Percentiles rank a stretch among this genome's conserved stretches.
Evolutionary conservation across 2,888 invertebrate genomes (phyloP).

Genomic region (Oscheius sp.): DNA sequence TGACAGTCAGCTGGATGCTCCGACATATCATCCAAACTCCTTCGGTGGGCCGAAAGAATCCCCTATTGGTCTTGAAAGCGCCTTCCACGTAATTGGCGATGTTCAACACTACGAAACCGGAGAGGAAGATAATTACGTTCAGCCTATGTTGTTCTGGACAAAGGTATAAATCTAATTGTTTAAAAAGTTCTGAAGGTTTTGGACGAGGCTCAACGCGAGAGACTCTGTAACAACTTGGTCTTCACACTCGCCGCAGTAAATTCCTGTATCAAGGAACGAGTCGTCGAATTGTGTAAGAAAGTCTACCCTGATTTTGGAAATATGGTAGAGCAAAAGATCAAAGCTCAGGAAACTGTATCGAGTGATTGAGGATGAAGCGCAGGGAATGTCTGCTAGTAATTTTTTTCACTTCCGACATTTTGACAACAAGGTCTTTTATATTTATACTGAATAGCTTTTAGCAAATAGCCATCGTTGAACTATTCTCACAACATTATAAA

Average conservation of each 20-base stretch:
- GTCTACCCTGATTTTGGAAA: no score
- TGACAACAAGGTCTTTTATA: no score
- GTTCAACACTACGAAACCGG: conserved; percentile 82
- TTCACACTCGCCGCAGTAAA: conserved; percentile 81
- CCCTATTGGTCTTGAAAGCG: conserved; percentile 67
- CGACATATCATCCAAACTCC: conserved; percentile 96
- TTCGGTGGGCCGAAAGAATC: conserved; percentile 83
- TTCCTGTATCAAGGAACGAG: conserved; percentile 85
- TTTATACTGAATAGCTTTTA: no score
- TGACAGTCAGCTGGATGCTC: conserved; percentile 85
- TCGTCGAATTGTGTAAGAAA: no score
- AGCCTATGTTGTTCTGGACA: conserved; percentile 83
- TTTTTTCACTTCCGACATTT: no score
- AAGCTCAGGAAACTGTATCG: no score
- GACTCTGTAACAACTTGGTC: conserved; percentile 83
- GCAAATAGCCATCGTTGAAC: no score
- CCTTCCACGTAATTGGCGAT: conserved; percentile 79
- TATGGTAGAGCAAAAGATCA: no score
- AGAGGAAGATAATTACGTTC: conserved; percentile 88
- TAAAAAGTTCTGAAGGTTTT: conserved; percentile 72
- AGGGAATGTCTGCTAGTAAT: no score
- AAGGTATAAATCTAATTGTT: conserved; percentile 70
- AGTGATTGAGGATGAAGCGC: no score
- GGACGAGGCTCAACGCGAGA: conserved; percentile 79
- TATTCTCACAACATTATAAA: no score